Percentiles rank a stretch among this genome's conserved stretches.
Evolutionary conservation across 2,888 invertebrate species (phyloP).

Genomic region (Pachycephus smyrnensis): DNA sequence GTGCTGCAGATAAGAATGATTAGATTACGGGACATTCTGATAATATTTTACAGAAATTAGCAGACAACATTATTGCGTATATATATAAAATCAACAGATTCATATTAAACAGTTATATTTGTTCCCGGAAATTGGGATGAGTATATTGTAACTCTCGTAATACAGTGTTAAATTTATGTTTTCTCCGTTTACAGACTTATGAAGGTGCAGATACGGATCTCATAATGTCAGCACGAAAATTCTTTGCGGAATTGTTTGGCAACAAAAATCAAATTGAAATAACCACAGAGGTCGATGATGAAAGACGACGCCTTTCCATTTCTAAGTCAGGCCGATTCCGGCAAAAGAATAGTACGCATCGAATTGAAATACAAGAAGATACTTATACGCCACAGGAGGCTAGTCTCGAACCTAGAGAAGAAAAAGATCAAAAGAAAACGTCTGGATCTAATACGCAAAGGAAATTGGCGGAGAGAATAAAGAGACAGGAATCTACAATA

Average conservation of each 20-base stretch:
- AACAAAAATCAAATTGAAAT: slow-evolving; percentile 28
- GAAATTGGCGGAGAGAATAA: slow-evolving; percentile 12
- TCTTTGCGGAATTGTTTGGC: slow-evolving; percentile 28
- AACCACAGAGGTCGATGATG: slow-evolving; percentile 21
- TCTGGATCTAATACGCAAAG: slow-evolving; percentile 1
- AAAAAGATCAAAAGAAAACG: slow-evolving; percentile 3
- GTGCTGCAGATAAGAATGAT: background rate
- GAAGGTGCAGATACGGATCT: background rate
- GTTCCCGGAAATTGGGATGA: background rate
- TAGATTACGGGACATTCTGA: background rate
- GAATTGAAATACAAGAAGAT: slow-evolving; percentile 26
- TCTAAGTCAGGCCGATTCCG: slow-evolving; percentile 29
- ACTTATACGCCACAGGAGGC: slow-evolving; percentile 18
- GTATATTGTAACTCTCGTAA: background rate
- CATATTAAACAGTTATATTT: background rate
- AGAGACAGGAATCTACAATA: slow-evolving; percentile 16
- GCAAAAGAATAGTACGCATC: slow-evolving; percentile 19
- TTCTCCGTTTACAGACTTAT: background rate
- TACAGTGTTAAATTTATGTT: background rate
- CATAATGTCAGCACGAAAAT: slow-evolving; percentile 29
- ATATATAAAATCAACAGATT: background rate
- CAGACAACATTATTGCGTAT: background rate
- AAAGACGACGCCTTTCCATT: slow-evolving; percentile 25
- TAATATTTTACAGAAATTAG: background rate
- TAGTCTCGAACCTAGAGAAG: slow-evolving; percentile 1